Evolutionary conservation across 1,140 invertebrate genomes (phyloP), one percentile per base, ranked within the genome.

Genomic region (Elysia chlorotica): DNA sequence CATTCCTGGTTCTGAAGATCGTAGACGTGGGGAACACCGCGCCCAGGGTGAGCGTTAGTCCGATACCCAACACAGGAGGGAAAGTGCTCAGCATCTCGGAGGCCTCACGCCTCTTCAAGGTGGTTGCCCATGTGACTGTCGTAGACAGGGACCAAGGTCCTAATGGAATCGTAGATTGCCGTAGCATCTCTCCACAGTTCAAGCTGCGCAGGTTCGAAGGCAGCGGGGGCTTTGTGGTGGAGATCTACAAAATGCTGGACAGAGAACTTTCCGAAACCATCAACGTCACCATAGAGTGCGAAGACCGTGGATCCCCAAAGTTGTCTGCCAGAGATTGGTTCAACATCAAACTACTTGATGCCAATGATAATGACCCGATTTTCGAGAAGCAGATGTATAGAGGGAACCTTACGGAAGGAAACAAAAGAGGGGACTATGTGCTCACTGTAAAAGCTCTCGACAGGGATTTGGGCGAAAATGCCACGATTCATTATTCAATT

Each of bases 351-450:
- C 94, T 98, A 10, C 79, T 84, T 85, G 97, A 99, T 86, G 94
- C 95, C 1, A 99, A 99, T 87, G 97, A 99, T 88, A 97, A 98
- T 86, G 93, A 94, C 65, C 96, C 96, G 31, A 91, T 95, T 67
- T 98, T 98, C 87, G 94, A 94, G 82, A 93, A 95, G 83, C 93
- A 92, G 75, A 90, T 92, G 1, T 98, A 98, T 88, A 93, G 68
- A 14, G 93, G 95, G 0, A 93, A 92, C 0, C 92, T 98, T 21
- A 92, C 94, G 1, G 97, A 99, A 88, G 97, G 97, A 87, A 94
- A 95, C 35, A 94, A 93, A 74, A 93, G 96, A 73, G 96, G 96
- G 83, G 96, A 75, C 61, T 96, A 83, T 94, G 95, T 41, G 93
- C 95, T 83, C 5, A 90, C 97, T 94, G 94, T 98, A 59, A 93